A percentile compares a stretch with the other conserved stretches of the same genome.
Evolutionary conservation across 1,140 invertebrate species (phyloP).

Genomic region (Megalonaias nervosa): DNA sequence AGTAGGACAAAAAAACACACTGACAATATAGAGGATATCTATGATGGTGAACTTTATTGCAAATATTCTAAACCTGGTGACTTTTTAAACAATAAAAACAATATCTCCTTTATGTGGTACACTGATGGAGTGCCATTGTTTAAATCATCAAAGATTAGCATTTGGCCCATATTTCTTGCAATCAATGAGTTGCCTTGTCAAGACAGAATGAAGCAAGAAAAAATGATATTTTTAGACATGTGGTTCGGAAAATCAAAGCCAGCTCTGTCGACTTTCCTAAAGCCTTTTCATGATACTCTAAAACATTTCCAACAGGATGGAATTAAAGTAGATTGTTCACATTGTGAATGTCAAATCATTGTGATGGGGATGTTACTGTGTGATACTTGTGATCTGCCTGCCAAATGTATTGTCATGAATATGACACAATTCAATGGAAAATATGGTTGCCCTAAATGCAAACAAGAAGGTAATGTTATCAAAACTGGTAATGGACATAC

Average conservation of each 20-base stretch:
- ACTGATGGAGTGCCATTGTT: constrained; percentile 28
- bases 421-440: constrained; percentile 27
- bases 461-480: constrained; percentile 12
- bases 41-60: constrained; percentile 21
- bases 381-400: constrained; percentile 27
- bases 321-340: constrained; percentile 10
- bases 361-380: constrained; percentile 3
- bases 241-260: constrained; percentile 18
- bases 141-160: constrained; percentile 29
- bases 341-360: background rate
- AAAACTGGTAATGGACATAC: constrained; percentile 22
- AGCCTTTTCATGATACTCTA: constrained; percentile 24
- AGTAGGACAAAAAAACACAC: background rate
- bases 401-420: constrained; percentile 22
- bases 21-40: constrained; percentile 21
- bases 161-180: constrained; percentile 22
- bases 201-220: constrained; percentile 12
- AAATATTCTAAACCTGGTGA: constrained; percentile 5
- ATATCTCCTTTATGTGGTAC: constrained; percentile 26
- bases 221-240: background rate
- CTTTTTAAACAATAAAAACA: constrained; percentile 7
- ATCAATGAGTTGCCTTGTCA: constrained; percentile 20
- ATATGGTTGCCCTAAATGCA: constrained; percentile 15
- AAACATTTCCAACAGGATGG: constrained; percentile 11
- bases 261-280: constrained; percentile 19